Evolutionary conservation across 2,797 vertebrate species (phyloP).

Genomic region (Pangasius mekongensis): DNA sequence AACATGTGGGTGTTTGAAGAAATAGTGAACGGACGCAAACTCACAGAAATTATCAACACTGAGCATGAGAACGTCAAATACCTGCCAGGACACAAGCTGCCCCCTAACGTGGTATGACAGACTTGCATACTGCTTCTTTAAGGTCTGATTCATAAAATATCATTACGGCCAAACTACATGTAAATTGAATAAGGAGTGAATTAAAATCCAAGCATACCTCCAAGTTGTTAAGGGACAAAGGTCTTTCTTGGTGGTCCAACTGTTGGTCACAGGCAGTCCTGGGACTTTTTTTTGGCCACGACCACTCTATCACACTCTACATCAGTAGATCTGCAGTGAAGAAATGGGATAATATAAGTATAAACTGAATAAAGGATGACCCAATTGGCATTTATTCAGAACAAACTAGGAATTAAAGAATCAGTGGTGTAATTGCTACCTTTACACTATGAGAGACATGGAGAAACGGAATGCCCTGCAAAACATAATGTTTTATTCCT

Average conservation of each 20-base stretch:
- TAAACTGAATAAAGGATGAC: not conserved
- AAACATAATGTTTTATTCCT: not conserved
- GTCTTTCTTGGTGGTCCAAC: not conserved
- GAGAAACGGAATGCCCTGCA: not conserved
- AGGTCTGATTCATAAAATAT: not conserved
- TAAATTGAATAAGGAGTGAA: not conserved
- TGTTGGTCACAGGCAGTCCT: not conserved
- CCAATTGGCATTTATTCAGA: not conserved
- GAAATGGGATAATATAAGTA: not conserved
- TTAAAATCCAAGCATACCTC: not conserved
- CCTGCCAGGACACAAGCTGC: slow-evolving; percentile 93
- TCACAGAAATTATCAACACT: slow-evolving; percentile 94
- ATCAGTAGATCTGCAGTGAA: not conserved
- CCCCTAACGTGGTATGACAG: slow-evolving; percentile 88
- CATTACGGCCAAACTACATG: too few relatives aligned
- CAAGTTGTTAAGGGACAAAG: not conserved
- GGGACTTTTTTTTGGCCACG: not conserved
- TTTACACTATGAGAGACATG: not conserved
- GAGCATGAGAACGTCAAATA: slow-evolving; percentile 97
- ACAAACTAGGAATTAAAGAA: not conserved
- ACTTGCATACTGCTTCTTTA: not conserved
- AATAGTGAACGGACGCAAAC: slow-evolving; percentile 81
- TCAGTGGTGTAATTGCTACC: not conserved
- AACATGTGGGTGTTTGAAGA: slow-evolving; percentile 98
- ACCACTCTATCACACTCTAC: too few relatives aligned